Percentiles rank a stretch among this genome's conserved stretches.
Evolutionary conservation across 1,140 invertebrate species (phyloP).

Genomic region (Capitella teleta): DNA sequence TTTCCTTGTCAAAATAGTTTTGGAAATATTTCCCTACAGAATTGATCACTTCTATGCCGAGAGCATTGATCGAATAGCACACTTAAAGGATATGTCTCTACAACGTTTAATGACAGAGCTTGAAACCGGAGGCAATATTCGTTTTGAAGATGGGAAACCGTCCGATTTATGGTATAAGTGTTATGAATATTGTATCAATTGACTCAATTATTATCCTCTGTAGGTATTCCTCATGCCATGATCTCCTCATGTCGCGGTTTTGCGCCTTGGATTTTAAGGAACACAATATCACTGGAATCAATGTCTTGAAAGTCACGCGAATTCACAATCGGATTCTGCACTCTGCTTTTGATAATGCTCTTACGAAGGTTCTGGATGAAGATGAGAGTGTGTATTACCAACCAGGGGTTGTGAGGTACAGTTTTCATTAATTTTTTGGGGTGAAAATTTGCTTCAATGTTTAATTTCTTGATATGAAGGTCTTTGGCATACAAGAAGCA

Average conservation of each 20-base stretch:
- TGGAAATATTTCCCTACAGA: constrained; percentile 10
- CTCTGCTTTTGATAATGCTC: constrained; percentile 33
- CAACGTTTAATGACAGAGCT: constrained; percentile 32
- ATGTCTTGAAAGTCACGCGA: constrained; percentile 31
- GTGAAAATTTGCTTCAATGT: not conserved
- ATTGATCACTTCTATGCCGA: constrained; percentile 21
- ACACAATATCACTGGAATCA: constrained; percentile 31
- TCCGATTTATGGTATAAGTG: constrained; percentile 30
- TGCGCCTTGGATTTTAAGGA: constrained; percentile 35
- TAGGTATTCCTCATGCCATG: constrained; percentile 40
- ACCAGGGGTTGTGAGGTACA: not conserved
- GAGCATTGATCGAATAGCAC: constrained; percentile 14
- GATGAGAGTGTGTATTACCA: constrained; percentile 6
- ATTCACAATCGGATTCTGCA: constrained; percentile 36
- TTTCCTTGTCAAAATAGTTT: not conserved
- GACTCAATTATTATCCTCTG: constrained; percentile 6
- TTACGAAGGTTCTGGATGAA: constrained; percentile 15
- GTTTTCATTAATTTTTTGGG: not conserved
- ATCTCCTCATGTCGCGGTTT: constrained; percentile 38
- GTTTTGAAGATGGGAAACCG: constrained; percentile 35
- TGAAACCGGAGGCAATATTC: constrained; percentile 39
- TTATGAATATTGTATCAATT: not conserved
- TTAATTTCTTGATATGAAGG: constrained; percentile 13
- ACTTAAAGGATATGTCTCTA: constrained; percentile 19
- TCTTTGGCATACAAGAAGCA: constrained; percentile 28